A percentile compares a stretch with the other conserved stretches of the same genome.
Evolutionary conservation across 64 coral and sea anemone species (phyloP).

Genomic region (Dendrophyllia cribrosa): DNA sequence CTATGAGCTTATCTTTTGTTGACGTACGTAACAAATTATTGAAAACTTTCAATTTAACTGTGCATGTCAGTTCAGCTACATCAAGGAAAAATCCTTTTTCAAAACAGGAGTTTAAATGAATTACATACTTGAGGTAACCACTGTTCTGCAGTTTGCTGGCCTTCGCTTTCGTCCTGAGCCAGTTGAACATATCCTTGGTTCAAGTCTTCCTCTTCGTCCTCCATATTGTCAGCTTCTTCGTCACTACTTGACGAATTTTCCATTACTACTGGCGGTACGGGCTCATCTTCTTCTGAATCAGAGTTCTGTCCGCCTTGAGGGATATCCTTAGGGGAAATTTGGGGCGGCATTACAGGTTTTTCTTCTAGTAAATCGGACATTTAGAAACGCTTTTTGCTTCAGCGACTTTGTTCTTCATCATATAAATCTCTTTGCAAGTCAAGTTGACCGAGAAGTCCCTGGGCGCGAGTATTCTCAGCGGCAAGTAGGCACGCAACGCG

Average conservation of each 20-base stretch:
- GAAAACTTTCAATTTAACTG: too few relatives aligned
- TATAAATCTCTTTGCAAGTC: not conserved
- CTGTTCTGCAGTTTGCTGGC: constrained; percentile 10
- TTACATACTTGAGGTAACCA: not conserved
- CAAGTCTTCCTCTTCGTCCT: not conserved
- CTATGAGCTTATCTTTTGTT: too few relatives aligned
- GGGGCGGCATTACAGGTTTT: constrained; percentile 36
- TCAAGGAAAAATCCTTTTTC: not conserved
- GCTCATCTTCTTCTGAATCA: constrained; percentile 61
- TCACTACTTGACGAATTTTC: constrained; percentile 46
- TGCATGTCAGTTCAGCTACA: too few relatives aligned
- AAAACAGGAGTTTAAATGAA: too few relatives aligned
- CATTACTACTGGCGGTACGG: not conserved
- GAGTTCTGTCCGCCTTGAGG: constrained; percentile 24
- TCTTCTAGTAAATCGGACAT: constrained; percentile 50
- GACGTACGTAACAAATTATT: too few relatives aligned
- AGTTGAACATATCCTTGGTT: constrained; percentile 60
- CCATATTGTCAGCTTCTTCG: constrained; percentile 52
- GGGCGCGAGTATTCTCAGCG: not conserved
- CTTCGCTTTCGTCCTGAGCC: constrained; percentile 44
- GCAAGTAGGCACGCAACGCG: not conserved
- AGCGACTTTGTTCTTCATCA: not conserved
- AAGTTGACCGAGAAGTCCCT: not conserved
- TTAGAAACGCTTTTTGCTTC: not conserved
- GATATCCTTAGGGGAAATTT: constrained; percentile 70